Conservation (phyloP, 2,113 vertebrate genomes). For the Numida meleagris region DNA sequence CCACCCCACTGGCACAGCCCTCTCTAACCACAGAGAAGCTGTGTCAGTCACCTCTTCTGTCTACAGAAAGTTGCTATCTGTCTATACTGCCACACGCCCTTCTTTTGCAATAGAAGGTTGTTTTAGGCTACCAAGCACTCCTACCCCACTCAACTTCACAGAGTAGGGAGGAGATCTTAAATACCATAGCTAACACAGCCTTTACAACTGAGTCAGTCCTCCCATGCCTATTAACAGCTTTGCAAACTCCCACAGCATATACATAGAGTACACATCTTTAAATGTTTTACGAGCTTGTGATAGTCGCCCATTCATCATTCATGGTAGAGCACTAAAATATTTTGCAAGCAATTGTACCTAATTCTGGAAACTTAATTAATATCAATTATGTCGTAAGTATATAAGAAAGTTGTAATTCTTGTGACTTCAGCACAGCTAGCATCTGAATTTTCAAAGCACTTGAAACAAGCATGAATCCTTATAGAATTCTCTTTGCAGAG, state of each 20-base stretch:
- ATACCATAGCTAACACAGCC: not conserved
- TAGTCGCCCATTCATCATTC: not conserved
- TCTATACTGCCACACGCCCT: not conserved
- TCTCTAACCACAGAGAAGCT: not conserved
- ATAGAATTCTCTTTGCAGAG: not conserved
- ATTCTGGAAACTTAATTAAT: not conserved
- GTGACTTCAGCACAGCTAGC: not conserved
- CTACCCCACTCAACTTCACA: not conserved
- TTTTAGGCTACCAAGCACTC: not conserved
- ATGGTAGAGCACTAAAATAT: not conserved
- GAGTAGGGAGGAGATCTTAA: not conserved
- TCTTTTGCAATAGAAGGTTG: not conserved
- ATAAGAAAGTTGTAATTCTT: not conserved
- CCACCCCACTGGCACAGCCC: not conserved
- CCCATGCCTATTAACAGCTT: not conserved
- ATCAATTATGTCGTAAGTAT: not conserved
- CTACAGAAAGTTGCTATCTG: not conserved
- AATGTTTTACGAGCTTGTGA: not conserved
- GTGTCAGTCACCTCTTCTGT: not conserved
- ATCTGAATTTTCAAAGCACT: conserved; percentile 1
- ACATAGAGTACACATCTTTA: not conserved
- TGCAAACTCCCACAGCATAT: not conserved
- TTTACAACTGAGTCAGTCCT: not conserved
- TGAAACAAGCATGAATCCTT: not conserved
- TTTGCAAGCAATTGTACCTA: not conserved